A percentile compares a stretch with the other conserved stretches of the same genome.
These are phyloP conservation scores for Eledone cirrhosa DNA, from an alignment of 2,888 invertebrate genomes.

Conservation along the genomic window DNA sequence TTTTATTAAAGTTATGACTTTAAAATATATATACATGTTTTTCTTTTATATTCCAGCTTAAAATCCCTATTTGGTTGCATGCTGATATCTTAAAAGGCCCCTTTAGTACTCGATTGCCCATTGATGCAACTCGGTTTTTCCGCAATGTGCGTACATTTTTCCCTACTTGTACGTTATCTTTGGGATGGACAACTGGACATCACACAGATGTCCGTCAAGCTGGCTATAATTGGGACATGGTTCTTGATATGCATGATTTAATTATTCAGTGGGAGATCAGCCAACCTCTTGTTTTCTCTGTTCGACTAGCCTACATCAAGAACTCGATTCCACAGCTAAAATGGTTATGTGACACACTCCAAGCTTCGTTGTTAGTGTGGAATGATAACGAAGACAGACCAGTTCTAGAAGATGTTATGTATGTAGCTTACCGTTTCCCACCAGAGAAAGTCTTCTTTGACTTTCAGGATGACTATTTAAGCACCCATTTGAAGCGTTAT, in stretches of 20 bases:
- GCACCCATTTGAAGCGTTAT: slow-evolving; percentile 42
- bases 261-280: slow-evolving; percentile 46
- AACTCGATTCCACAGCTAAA: slow-evolving; percentile 61
- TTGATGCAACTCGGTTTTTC: slow-evolving; percentile 56
- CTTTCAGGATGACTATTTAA: slow-evolving; percentile 44
- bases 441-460: slow-evolving; percentile 53
- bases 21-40: neutral
- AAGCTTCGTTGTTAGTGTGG: slow-evolving; percentile 51
- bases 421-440: slow-evolving; percentile 53
- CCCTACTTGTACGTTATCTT: slow-evolving; percentile 58
- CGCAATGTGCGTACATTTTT: slow-evolving; percentile 50
- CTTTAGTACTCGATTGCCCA: slow-evolving; percentile 42
- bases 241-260: slow-evolving; percentile 60
- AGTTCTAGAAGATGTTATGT: slow-evolving; percentile 49
- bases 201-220: slow-evolving; percentile 56
- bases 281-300: slow-evolving; percentile 56
- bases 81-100: slow-evolving; percentile 61
- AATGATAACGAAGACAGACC: slow-evolving; percentile 45
- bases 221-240: slow-evolving; percentile 60
- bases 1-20: neutral
- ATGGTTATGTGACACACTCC: slow-evolving; percentile 57
- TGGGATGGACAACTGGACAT: slow-evolving; percentile 63
- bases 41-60: slow-evolving; percentile 44
- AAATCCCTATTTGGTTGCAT: slow-evolving; percentile 60
- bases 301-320: slow-evolving; percentile 51